phyloP scores from a whole-genome alignment of 2,113 vertebrate species.

The Callocephalon fimbriatum region DNA sequence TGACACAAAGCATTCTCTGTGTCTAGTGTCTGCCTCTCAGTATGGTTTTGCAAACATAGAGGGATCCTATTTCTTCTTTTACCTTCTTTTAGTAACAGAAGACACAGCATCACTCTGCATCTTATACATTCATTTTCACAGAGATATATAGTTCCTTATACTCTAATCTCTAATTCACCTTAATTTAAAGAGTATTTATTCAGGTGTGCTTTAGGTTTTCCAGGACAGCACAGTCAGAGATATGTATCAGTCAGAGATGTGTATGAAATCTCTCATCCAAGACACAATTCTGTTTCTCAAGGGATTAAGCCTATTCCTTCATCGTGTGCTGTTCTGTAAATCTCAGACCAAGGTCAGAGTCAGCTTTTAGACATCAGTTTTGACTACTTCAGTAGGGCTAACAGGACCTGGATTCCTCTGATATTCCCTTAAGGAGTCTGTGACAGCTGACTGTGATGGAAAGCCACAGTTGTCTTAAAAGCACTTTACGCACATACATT shows the following conservation, averaged over 20 bases:
- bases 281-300: background rate
- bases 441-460: background rate
- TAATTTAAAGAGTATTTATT: background rate
- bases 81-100: background rate
- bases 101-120: background rate
- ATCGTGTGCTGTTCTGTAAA: background rate
- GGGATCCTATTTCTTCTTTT: background rate
- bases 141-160: background rate
- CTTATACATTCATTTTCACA: background rate
- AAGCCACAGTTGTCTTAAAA: background rate
- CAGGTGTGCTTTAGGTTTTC: background rate
- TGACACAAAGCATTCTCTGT: background rate
- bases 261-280: background rate
- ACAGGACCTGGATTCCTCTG: background rate
- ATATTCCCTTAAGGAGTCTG: background rate
- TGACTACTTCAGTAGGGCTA: background rate
- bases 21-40: background rate
- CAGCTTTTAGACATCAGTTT: background rate
- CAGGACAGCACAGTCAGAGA: background rate
- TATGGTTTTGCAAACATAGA: background rate
- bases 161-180: background rate
- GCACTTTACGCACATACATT: background rate
- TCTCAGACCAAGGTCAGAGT: background rate
- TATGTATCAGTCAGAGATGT: rapidly evolving
- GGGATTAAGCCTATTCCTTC: background rate